These are phyloP conservation scores for Stichopus horrens DNA, from an alignment of 53 echinoderm and acorn worm genomes.

Conservation along the genomic window DNA sequence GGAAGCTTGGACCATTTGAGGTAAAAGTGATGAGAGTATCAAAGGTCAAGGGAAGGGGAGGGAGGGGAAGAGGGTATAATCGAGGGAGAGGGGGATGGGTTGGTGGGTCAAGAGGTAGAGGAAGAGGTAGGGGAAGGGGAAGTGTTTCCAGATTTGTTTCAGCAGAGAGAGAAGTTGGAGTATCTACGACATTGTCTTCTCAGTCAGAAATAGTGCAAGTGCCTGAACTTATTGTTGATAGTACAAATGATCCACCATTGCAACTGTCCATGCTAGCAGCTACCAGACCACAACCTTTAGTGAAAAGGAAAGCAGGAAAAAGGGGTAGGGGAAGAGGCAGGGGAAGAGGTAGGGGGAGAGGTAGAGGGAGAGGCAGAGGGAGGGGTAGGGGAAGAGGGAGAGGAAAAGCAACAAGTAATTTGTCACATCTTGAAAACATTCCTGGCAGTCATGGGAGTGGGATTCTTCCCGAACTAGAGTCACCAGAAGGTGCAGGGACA, in stretches of 20 bases:
- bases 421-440: slow-evolving; percentile 31
- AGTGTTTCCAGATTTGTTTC: slow-evolving; percentile 7
- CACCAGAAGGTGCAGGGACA: background rate
- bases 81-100: slow-evolving; percentile 30
- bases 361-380: slow-evolving; percentile 22
- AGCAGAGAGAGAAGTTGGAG: slow-evolving; percentile 17
- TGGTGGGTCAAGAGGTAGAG: slow-evolving; percentile 27
- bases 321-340: slow-evolving; percentile 17
- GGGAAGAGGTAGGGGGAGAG: slow-evolving; percentile 14
- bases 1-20: slow-evolving; percentile 14
- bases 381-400: slow-evolving; percentile 32
- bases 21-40: slow-evolving; percentile 36
- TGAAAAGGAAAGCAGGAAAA: background rate
- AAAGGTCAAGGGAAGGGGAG: slow-evolving; percentile 29
- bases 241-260: slow-evolving; percentile 20
- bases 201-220: slow-evolving; percentile 35
- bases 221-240: slow-evolving; percentile 21
- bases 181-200: background rate
- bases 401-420: background rate
- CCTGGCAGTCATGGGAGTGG: background rate
- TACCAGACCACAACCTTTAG: background rate
- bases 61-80: slow-evolving; percentile 24
- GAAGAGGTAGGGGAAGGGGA: slow-evolving; percentile 14
- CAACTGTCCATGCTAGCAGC: slow-evolving; percentile 18
- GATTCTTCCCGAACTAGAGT: background rate